Base-by-base conservation (phyloP, 1,140 invertebrate genomes). In the Catajapyx aquilonaris region DNA sequence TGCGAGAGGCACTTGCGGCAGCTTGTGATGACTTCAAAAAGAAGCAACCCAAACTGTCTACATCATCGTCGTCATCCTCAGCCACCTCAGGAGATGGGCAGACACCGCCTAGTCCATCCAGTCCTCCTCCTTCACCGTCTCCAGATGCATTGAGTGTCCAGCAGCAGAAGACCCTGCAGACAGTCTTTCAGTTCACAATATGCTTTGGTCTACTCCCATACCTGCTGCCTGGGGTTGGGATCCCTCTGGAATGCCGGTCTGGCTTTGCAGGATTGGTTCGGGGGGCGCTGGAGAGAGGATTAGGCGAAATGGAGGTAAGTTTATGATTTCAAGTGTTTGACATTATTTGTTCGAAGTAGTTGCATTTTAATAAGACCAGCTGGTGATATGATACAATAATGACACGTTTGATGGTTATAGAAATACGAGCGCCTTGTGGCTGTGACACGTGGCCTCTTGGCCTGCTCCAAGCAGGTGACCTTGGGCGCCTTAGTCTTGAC, bases 141-240 rank as follows among this genome's bases (percentile, higher is more conserved):
- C 38, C 38, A 5, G 48, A 48, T 34, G 7, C 52, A 11, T 41
- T 64, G 5, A 61, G 57, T 41, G 41, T 62, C 19, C 44, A 43
- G 10, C 52, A 58, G 33, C 50, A 59, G 37, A 56, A 52, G 37
- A 44, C 42, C 5, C 35, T 63, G n/a, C 40, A 46, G 18, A 52
- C 50, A 21, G 47, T 48, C 28, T 40, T 74, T 25, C 65, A 76
- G 53, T 55, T 76, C 41, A 48, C 71, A 37, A 54, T 66, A 5
- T 65, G 61, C 19, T 52, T 79, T 32, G 76, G 76, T 40, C 61
- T 81, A 25, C 54, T 65, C 34, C 64, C 66, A 28, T 67, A 67
- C 48, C 48, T 80, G n/a, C 51, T 73, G 39, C 64, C 68, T 28
- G 70, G 71, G 2, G 49, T 81, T 35, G 74, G 74, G 4, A 54